phyloP scores from a whole-genome alignment of 2,113 vertebrate genomes.

The Bujurquina vittata region DNA sequence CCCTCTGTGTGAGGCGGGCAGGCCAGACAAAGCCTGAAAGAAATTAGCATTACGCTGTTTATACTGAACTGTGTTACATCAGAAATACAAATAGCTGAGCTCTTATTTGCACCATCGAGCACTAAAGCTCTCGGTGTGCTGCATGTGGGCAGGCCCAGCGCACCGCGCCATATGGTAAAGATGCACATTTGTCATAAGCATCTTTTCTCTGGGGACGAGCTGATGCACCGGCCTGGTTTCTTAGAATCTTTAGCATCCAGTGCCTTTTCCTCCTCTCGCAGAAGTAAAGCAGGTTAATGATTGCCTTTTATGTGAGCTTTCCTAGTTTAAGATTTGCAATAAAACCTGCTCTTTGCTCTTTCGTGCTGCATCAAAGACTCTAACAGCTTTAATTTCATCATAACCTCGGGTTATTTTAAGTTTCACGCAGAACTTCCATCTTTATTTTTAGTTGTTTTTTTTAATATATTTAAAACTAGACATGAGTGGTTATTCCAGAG shows the following conservation, averaged over 20 bases:
- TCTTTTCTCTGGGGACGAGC: conserved; percentile 49
- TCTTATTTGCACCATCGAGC: neutral
- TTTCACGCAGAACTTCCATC: neutral
- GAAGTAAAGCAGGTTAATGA: conserved; percentile 22
- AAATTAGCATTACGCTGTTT: neutral
- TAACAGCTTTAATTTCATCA: conserved; percentile 13
- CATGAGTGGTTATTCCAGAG: conserved; percentile 22
- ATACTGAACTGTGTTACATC: neutral
- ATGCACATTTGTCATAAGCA: conserved; percentile 39
- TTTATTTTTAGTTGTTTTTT: neutral
- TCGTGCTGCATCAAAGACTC: neutral
- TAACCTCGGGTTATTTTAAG: conserved; percentile 21
- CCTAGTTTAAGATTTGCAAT: neutral
- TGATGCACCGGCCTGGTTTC: conserved; percentile 35
- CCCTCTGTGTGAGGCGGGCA: neutral
- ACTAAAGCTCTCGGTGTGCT: neutral
- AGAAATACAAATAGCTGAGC: neutral
- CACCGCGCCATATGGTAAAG: conserved; percentile 40
- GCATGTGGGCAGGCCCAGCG: neutral
- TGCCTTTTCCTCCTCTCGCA: neutral
- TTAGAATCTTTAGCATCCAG: neutral
- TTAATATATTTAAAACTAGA: conserved; percentile 10
- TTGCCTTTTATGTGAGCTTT: conserved; percentile 3
- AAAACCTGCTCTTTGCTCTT: conserved; percentile 28
- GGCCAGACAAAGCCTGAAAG: conserved; percentile 31